Evolutionary conservation across 2,797 vertebrate genomes (phyloP).

Genomic region (Carcharodon carcharias): DNA sequence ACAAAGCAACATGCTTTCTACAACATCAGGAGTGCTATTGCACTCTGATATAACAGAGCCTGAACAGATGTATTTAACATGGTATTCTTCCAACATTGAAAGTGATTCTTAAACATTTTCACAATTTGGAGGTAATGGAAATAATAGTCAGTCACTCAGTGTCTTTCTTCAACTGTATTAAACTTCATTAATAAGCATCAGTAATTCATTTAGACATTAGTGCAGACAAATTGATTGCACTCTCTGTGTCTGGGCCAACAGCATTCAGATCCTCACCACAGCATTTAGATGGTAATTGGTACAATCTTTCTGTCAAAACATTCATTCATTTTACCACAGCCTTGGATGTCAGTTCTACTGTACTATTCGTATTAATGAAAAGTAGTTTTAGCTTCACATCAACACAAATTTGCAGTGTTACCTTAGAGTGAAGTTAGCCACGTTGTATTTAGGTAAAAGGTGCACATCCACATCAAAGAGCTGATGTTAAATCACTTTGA

Average conservation of each 20-base stretch:
- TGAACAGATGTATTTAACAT: neutral
- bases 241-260: neutral
- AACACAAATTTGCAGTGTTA: neutral
- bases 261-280: neutral
- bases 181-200: constrained; percentile 20
- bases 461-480: neutral
- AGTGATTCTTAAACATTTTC: neutral
- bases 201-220: neutral
- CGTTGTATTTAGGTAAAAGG: neutral
- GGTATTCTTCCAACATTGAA: neutral
- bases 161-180: neutral
- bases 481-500: neutral
- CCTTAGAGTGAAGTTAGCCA: neutral
- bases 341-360: neutral
- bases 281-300: neutral
- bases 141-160: neutral
- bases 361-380: neutral
- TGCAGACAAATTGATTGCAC: constrained; percentile 27
- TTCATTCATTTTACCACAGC: neutral
- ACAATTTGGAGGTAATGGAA: neutral
- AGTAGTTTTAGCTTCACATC: neutral
- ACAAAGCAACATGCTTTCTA: neutral
- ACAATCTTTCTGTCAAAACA: constrained; percentile 1
- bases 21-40: neutral
- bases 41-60: neutral